Percentiles rank a stretch among this genome's conserved stretches.
phyloP scores from a whole-genome alignment of 2,888 invertebrate species.

The Elysia crispata region DNA sequence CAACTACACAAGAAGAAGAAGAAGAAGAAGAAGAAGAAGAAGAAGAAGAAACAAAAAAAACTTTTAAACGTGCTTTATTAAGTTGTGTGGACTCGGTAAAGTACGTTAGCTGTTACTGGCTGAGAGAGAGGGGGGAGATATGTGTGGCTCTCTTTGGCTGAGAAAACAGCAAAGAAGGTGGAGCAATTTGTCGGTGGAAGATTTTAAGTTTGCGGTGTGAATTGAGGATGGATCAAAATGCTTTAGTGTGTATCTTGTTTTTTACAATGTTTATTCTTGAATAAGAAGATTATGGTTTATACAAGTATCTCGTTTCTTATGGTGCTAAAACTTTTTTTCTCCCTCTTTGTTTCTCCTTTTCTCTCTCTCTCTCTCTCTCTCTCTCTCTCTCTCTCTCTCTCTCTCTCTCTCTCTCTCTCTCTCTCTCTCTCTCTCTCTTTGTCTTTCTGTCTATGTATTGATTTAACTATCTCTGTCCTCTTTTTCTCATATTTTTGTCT shows the following conservation, averaged over 20 bases:
- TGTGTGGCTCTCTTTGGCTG: not conserved
- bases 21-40: not conserved
- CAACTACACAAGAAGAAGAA: not conserved
- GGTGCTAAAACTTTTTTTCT: not conserved
- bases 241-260: too few relatives aligned
- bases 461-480: not conserved
- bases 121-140: too few relatives aligned
- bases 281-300: conserved; percentile 3
- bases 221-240: too few relatives aligned
- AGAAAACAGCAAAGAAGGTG: not conserved
- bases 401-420: conserved; percentile 5
- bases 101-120: too few relatives aligned
- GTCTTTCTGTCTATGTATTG: not conserved
- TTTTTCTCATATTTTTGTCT: too few relatives aligned
- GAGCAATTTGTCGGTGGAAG: too few relatives aligned
- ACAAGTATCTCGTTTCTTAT: not conserved
- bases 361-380: not conserved
- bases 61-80: too few relatives aligned
- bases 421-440: conserved; percentile 3
- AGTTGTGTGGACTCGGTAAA: too few relatives aligned
- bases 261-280: not conserved
- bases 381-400: not conserved
- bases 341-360: not conserved
- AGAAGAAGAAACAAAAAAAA: too few relatives aligned
- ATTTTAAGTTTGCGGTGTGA: too few relatives aligned